phyloP scores from a whole-genome alignment of 2,797 vertebrate genomes.

The Schizopygopsis pylzovi region DNA sequence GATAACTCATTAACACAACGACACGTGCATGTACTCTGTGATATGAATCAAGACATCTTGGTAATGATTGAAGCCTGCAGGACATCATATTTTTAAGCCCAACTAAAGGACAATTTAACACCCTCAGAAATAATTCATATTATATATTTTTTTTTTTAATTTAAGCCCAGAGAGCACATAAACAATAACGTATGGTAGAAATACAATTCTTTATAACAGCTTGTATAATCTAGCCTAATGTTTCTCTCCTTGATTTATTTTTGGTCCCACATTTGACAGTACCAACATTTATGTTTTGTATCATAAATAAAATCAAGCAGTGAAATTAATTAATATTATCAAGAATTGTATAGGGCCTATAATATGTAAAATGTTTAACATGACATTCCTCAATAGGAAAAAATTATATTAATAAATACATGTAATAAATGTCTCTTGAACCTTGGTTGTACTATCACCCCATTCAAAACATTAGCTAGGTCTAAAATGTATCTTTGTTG shows the following conservation, averaged over 20 bases:
- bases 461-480: not conserved
- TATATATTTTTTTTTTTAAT: not conserved
- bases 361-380: not conserved
- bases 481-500: not conserved
- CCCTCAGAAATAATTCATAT: too few relatives aligned
- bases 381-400: not conserved
- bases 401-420: too few relatives aligned
- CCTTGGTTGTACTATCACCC: not conserved
- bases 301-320: not conserved
- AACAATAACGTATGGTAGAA: not conserved
- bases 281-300: not conserved
- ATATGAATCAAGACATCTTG: not conserved
- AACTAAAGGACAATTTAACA: not conserved
- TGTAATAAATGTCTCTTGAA: not conserved
- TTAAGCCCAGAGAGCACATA: not conserved
- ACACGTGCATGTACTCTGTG: not conserved
- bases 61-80: not conserved
- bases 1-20: not conserved
- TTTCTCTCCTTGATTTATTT: not conserved
- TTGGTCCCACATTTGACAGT: not conserved
- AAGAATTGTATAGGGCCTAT: not conserved
- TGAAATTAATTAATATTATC: not conserved
- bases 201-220: too few relatives aligned
- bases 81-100: not conserved
- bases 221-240: too few relatives aligned